Conservation (phyloP, 1,140 invertebrate species). For the Scaptomyza hsui region DNA sequence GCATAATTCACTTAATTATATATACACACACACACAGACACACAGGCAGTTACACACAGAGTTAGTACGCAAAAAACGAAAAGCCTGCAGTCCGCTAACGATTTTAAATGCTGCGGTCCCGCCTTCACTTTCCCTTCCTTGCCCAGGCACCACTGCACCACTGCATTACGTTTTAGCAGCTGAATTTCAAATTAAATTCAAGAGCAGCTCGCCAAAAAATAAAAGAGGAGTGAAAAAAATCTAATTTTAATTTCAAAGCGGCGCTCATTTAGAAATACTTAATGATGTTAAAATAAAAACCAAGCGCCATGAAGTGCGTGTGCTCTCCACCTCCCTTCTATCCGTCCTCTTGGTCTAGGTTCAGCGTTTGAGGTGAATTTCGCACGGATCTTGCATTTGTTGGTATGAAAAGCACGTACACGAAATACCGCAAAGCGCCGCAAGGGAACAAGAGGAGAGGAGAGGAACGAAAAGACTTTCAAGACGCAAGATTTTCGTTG, state of each 20-base stretch:
- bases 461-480: constrained; percentile 22
- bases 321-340: not conserved
- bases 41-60: not conserved
- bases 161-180: not conserved
- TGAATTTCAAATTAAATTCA: constrained; percentile 63
- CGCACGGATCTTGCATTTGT: constrained; percentile 44
- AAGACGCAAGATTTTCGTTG: constrained; percentile 44
- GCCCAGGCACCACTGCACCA: not conserved
- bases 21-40: constrained; percentile 14
- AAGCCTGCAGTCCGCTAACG: constrained; percentile 27
- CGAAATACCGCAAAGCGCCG: constrained; percentile 59
- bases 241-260: constrained; percentile 71
- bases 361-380: constrained; percentile 46
- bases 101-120: constrained; percentile 52
- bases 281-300: constrained; percentile 70
- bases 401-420: constrained; percentile 67
- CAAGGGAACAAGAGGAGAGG: not conserved
- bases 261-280: constrained; percentile 67
- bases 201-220: constrained; percentile 34
- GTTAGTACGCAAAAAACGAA: not conserved
- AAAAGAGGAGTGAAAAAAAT: constrained; percentile 37
- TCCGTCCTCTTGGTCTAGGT: not conserved
- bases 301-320: constrained; percentile 64
- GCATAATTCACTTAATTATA: constrained; percentile 66
- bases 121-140: not conserved